Conservation (phyloP, 2,888 invertebrate species). For the Steinernema scapterisci region DNA sequence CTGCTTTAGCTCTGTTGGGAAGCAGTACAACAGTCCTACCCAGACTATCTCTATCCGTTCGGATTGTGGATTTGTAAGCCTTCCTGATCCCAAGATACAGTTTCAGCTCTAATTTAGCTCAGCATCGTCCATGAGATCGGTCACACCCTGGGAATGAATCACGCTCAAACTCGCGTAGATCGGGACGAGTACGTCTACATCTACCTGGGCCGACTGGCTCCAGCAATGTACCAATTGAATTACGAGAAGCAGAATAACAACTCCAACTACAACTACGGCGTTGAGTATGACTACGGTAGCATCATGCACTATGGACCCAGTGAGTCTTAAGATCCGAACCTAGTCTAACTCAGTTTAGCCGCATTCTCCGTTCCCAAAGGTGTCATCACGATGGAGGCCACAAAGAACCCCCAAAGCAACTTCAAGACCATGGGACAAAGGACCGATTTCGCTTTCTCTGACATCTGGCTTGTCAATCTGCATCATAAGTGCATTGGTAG, state of each 20-base stretch:
- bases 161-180: slow-evolving; percentile 60
- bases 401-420: slow-evolving; percentile 36
- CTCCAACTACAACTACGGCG: slow-evolving; percentile 59
- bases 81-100: not conserved
- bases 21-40: not conserved
- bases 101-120: not conserved
- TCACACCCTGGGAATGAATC: slow-evolving; percentile 60
- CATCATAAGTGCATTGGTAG: slow-evolving; percentile 59
- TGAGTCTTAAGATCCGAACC: not conserved
- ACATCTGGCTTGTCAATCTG: slow-evolving; percentile 62
- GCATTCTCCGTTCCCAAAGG: not conserved
- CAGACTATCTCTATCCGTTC: not conserved
- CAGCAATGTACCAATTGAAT: slow-evolving; percentile 44
- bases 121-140: slow-evolving; percentile 53
- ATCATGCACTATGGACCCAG: slow-evolving; percentile 33
- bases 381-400: slow-evolving; percentile 41
- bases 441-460: slow-evolving; percentile 42
- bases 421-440: slow-evolving; percentile 48
- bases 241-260: slow-evolving; percentile 55
- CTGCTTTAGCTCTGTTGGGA: not conserved
- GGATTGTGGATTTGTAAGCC: not conserved
- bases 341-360: not conserved
- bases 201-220: not conserved
- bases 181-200: slow-evolving; percentile 50
- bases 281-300: slow-evolving; percentile 62